Conservation (phyloP, 1,140 invertebrate species). For the Diuraphis noxia region DNA sequence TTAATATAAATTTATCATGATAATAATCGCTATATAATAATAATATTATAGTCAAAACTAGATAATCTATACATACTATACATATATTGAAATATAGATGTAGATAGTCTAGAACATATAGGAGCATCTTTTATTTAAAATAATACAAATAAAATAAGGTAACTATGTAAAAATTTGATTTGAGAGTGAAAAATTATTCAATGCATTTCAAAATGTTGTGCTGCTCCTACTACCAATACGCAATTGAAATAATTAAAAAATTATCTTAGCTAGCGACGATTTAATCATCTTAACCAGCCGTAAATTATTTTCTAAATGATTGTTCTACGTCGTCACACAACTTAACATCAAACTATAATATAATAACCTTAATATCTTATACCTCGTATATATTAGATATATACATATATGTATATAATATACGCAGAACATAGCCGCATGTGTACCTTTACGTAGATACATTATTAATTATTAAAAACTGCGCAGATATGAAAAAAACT, state of each 20-base stretch:
- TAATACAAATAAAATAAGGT: too few species aligned
- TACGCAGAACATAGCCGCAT: neutral
- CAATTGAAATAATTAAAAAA: neutral
- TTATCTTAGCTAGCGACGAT: neutral
- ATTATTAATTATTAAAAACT: neutral
- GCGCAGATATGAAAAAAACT: neutral
- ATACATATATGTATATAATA: too few species aligned
- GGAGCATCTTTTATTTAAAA: too few species aligned
- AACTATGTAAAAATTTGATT: neutral
- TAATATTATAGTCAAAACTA: too few species aligned
- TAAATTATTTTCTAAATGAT: neutral
- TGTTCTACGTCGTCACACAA: neutral
- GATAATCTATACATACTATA: too few species aligned
- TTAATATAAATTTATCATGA: too few species aligned
- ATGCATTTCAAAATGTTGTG: neutral
- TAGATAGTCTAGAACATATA: too few species aligned
- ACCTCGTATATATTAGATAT: too few species aligned
- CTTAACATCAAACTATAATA: neutral
- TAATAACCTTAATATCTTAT: neutral
- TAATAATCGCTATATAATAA: too few species aligned
- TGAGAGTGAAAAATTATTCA: neutral
- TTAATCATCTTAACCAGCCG: neutral
- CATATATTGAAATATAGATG: too few species aligned
- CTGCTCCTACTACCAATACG: neutral
- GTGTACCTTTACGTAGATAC: neutral